Evolutionary conservation across 2,797 vertebrate species (phyloP), one percentile per base, ranked within the genome.

Genomic region (Periophthalmus magnuspinnatus): DNA sequence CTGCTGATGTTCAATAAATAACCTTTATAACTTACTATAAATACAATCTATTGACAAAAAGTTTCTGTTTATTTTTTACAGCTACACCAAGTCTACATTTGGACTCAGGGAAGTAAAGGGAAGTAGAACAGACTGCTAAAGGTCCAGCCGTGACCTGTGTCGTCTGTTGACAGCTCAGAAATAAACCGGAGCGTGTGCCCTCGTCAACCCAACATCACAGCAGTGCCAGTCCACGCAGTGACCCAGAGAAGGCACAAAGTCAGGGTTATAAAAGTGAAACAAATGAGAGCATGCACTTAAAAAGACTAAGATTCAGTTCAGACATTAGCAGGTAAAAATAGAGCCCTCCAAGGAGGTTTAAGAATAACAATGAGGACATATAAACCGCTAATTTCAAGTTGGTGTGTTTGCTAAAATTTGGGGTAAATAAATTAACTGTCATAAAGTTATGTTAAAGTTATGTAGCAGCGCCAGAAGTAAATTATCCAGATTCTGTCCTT

Each of bases 281-380:
- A 89, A 90, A 91, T 82, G 74, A 82, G 82, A 86, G 64, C 58
- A 70, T 64, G 77, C 75, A 79, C 78, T 83, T 60, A 36, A 38
- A 75, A 77, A 73, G 68, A 72, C 65, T 24, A 36, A 67, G 65
- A 76, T 68, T 69, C 6, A 5, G 21, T 68, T 70, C 50, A 48
- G 69, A 67, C 24, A 59, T 67, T 65, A 59, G 24, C 50, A 59
- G 21, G 2, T 10, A 0, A 66, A 70, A 68, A 55, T 50, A 52
- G n/a, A 10, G 2, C 24, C 28, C 38, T 16, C 14, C 2, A 28
- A 17, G 38, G 62, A 64, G 6, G 22, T 48, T 17, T 28, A 10
- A 60, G 56, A 58, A 33, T 58, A 33, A 33, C 33, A 36, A 60
- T 60, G 58, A 21, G 24, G 6, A 45, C n/a, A 9, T 41, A 19